Evolutionary conservation across 2,797 vertebrate genomes (phyloP).

Genomic region (Darevskia nairensis): DNA sequence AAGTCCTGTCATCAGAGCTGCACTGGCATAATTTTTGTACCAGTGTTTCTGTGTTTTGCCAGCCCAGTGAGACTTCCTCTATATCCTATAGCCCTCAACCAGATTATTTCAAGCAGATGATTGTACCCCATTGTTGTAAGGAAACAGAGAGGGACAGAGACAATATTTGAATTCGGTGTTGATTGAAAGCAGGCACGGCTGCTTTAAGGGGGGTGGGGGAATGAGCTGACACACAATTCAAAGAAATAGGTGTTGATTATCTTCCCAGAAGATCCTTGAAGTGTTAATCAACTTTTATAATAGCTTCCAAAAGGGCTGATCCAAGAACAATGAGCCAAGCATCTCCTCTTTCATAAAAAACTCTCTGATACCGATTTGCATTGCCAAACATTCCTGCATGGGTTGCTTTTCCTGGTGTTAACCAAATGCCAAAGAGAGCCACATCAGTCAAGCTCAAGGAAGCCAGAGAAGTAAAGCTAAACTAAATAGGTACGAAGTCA

Average conservation of each 20-base stretch:
- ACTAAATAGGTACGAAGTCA: background rate
- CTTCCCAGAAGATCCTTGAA: constrained; percentile 32
- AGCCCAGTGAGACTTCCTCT: no score
- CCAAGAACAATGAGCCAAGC: constrained; percentile 57
- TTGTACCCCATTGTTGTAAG: background rate
- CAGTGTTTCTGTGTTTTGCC: no score
- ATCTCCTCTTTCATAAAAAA: constrained; percentile 67
- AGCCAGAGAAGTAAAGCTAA: background rate
- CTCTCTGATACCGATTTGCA: constrained; percentile 60
- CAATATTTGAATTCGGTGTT: background rate
- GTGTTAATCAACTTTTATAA: constrained; percentile 52
- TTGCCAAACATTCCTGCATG: constrained; percentile 61
- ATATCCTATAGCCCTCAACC: background rate
- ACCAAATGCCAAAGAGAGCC: background rate
- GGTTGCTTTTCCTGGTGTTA: constrained; percentile 61
- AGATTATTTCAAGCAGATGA: background rate
- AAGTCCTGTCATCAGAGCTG: no score
- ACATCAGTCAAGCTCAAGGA: background rate
- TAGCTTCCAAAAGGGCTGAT: constrained; percentile 49
- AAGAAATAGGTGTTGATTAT: constrained; percentile 51
- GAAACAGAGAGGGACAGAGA: background rate
- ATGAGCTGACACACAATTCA: background rate
- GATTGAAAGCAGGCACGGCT: constrained; percentile 23
- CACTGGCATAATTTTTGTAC: no score
- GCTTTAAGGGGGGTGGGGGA: background rate